Conservation (phyloP, 2,113 vertebrate genomes). For the Platysteira castanea region DNA sequence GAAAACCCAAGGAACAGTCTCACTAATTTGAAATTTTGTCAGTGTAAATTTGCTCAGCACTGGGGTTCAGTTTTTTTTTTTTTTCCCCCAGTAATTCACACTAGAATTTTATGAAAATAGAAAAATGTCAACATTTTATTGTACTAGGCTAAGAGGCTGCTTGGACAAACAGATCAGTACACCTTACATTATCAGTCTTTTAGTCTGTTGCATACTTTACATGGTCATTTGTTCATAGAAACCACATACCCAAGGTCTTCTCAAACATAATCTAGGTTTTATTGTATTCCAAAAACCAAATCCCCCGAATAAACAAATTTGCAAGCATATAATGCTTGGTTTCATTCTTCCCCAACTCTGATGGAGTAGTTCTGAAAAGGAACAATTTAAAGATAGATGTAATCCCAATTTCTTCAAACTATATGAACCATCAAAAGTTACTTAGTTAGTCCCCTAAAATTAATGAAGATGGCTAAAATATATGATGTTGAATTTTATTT, state of each 20-base stretch:
- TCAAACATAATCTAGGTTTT: background rate
- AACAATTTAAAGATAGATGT: background rate
- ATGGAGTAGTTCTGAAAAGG: background rate
- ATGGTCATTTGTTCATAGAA: background rate
- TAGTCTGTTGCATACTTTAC: background rate
- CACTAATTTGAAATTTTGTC: background rate
- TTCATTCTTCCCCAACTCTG: background rate
- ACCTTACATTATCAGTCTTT: background rate
- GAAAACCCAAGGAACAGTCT: background rate
- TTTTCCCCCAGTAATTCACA: background rate
- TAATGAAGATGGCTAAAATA: background rate
- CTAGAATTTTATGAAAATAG: background rate
- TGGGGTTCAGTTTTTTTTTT: too few species aligned
- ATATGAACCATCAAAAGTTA: background rate
- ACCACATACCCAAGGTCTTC: background rate
- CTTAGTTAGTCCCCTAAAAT: background rate
- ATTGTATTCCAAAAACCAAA: background rate
- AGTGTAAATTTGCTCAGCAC: background rate
- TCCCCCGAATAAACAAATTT: background rate
- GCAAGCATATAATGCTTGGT: fast-evolving
- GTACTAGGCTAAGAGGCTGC: background rate
- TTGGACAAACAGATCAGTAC: background rate
- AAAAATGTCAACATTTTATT: background rate
- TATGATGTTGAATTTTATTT: background rate
- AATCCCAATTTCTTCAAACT: background rate